phyloP scores from a whole-genome alignment of 2,113 vertebrate species.

The Microtus pennsylvanicus region DNA sequence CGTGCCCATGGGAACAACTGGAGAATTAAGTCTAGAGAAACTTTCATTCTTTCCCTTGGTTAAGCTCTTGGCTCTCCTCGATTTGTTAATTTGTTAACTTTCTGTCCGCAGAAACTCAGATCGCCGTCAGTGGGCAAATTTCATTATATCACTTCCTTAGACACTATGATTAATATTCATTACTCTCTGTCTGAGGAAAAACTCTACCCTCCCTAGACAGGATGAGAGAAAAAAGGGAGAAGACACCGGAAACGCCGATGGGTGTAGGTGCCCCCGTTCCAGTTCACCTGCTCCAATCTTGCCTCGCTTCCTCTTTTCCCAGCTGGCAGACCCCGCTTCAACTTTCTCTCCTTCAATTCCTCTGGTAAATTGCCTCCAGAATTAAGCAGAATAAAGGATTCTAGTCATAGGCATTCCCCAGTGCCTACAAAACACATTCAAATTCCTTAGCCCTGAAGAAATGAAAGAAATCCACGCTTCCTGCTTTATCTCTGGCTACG shows the following conservation, averaged over 20 bases:
- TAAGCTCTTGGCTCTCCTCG: slow-evolving; percentile 16
- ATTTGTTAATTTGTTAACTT: slow-evolving; percentile 39
- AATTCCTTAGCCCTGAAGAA: slow-evolving; percentile 27
- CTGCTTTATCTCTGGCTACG: not conserved
- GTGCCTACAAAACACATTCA: slow-evolving; percentile 46
- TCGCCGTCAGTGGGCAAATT: slow-evolving; percentile 39
- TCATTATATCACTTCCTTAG: slow-evolving; percentile 35
- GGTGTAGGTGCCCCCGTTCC: not conserved
- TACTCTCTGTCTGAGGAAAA: slow-evolving; percentile 19
- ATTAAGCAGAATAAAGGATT: not conserved
- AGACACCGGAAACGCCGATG: not conserved
- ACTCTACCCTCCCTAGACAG: not conserved
- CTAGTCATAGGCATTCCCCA: not conserved
- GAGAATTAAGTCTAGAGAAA: not conserved
- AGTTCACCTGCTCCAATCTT: not conserved
- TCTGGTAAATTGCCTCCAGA: not conserved
- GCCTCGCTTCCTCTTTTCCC: not conserved
- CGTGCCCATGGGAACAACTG: not conserved
- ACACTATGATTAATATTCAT: slow-evolving; percentile 58
- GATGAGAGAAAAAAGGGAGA: not conserved
- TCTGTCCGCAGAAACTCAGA: slow-evolving; percentile 44
- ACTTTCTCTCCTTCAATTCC: not conserved
- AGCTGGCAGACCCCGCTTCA: not conserved
- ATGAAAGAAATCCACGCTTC: slow-evolving; percentile 22
- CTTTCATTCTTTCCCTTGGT: slow-evolving; percentile 28